Evolutionary conservation across 2,797 vertebrate genomes (phyloP), one percentile per base, ranked within the genome.

Genomic region (Sandelia bainsii): DNA sequence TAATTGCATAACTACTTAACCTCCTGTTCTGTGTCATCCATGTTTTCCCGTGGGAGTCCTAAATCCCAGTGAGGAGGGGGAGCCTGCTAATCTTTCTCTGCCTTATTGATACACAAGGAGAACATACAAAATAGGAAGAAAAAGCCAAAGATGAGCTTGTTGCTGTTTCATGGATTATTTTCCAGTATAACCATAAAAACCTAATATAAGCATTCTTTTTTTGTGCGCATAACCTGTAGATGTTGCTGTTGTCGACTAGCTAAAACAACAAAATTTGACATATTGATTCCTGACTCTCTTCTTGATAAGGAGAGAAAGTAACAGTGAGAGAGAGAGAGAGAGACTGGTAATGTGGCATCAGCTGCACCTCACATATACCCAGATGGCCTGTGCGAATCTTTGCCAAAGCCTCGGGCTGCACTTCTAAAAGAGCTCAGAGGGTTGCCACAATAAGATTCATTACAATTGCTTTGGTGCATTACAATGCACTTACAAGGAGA

Each of bases 361-460:
- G 80, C 77, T 85, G 81, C 48, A 80, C 65, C 77, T 82, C 69
- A 54, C 60, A 74, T 68, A 57, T 54, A 79, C 67, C 71, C 85
- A 91, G 80, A 87, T 79, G 83, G 85, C 71, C 69, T 8, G 40
- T 65, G 50, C 78, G 78, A 84, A 59, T 72, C 81, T 62, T 45
- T 84, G 83, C 83, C 80, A 84, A 80, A 64, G 70, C 62, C 39
- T 71, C 45, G 0, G 72, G 75, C 75, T 62, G 76, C 78, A 68
- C 71, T 81, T 66, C 60, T 64, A 72, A 77, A 75, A 67, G 44
- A 80, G 79, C 75, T 72, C 40, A 72, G 62, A 78, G 77, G 14
- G 13, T 39, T 61, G 70, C 57, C 45, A 79, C 79, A 77, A 59
- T 70, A 52, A 83, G 44, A 56, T 45, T 76, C 74, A 81, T 85